Base-by-base conservation (phyloP, 2,113 vertebrate species). In the Sebastes schlegelii region DNA sequence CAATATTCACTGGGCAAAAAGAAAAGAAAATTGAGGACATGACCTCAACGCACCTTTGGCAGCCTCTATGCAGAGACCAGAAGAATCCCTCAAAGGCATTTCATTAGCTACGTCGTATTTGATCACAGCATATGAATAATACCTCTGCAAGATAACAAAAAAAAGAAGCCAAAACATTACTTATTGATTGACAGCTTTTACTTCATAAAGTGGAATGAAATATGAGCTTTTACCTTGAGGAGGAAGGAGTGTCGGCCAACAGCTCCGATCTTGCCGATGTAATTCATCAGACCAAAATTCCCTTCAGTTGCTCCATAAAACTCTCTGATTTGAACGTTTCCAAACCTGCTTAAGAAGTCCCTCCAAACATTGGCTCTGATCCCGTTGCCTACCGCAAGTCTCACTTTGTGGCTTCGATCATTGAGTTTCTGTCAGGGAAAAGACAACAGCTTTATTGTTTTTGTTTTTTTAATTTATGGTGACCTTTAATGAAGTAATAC, bases 281-380 rank as follows among this genome's bases (percentile, higher is more conserved):
- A 96, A 89, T 98, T 98, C 5, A 95, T 0, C 82, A 97, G 95
- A 45, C 16, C 6, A 1, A 96, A 45, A 71, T 96, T 97, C 70
- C 95, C 96, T 85, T 98, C 97, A 0, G 97, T 97, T 1, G 97
- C 77, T 23, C 91, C 97, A 8, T 97, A 97, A 74, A 97, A 95
- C 87, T 97, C 97, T 63, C 63, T 88, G 74, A 98, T 89, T 1
- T 68, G 58, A 72, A 97, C 83, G 23, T 96, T 88, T 65, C 97
- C 97, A 80, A 97, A 98, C 89, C 96, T 93, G 71, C 40, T 66
- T 16, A 94, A 9, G 70, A 98, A 97, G 72, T 96, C 94, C 49
- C 84, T 96, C 97, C 97, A 97, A 49, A 98, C 92, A 6, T 97
- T 95, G 26, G 87, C 84, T 72, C 97, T 92, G 13, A 97, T 74